phyloP scores from a whole-genome alignment of 2,797 vertebrate species.

The Gambusia yucatana region DNA sequence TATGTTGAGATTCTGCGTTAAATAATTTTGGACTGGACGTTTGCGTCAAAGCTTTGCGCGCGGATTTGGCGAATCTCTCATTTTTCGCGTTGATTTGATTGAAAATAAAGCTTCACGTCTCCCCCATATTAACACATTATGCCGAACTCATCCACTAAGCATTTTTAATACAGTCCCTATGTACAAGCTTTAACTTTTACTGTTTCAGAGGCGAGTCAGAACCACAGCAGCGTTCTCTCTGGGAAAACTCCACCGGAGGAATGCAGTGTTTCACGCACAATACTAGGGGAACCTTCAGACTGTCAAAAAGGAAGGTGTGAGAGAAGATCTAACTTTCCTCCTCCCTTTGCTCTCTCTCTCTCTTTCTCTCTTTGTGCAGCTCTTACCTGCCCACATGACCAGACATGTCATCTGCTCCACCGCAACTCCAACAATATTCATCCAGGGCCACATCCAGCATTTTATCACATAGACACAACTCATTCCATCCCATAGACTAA shows the following conservation, averaged over 20 bases:
- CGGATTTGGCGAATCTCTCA: slow-evolving; percentile 1
- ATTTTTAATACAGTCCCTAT: background rate
- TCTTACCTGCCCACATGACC: slow-evolving; percentile 79
- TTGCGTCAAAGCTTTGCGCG: slow-evolving; percentile 37
- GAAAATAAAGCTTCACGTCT: background rate
- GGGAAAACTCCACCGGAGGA: slow-evolving; percentile 11
- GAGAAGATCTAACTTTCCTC: slow-evolving; percentile 58
- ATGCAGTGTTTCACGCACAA: slow-evolving; percentile 37
- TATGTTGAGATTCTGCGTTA: background rate
- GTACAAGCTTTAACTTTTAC: too few species aligned
- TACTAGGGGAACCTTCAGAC: slow-evolving; percentile 19
- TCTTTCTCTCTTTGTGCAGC: slow-evolving; percentile 48
- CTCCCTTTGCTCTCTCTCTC: slow-evolving; percentile 26
- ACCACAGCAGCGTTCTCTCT: background rate
- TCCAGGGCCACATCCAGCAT: slow-evolving; percentile 21
- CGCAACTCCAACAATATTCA: slow-evolving; percentile 33
- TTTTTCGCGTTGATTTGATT: slow-evolving; percentile 3
- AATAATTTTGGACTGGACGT: background rate
- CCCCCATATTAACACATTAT: background rate
- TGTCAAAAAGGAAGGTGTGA: slow-evolving; percentile 67
- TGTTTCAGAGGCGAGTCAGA: background rate
- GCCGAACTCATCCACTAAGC: slow-evolving; percentile 16
- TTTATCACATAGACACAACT: slow-evolving; percentile 17
- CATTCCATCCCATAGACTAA: slow-evolving; percentile 4
- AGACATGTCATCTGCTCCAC: slow-evolving; percentile 76